Percentiles rank a stretch among this genome's conserved stretches.
These are phyloP conservation scores for Actenoides hombroni DNA, from an alignment of 2,113 vertebrate genomes.

Conservation along the genomic window DNA sequence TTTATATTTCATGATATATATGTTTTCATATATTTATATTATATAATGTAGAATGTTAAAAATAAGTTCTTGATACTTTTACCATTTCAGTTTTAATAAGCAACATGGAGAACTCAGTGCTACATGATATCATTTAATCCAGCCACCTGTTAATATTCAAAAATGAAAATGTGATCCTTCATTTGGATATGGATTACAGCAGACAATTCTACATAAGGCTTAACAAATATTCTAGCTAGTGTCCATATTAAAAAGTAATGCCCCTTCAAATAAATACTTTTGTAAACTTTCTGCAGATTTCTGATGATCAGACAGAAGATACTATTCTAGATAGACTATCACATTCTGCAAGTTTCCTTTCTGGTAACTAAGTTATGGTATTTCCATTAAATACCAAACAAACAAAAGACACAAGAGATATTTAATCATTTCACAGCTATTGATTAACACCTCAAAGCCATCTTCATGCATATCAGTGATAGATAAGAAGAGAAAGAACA, in stretches of 20 bases:
- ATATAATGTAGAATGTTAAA: background rate
- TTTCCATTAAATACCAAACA: background rate
- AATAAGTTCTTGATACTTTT: background rate
- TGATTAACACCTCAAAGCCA: constrained; percentile 68
- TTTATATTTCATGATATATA: background rate
- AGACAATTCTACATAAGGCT: background rate
- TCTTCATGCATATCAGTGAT: background rate
- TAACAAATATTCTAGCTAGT: background rate
- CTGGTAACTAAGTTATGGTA: background rate
- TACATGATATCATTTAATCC: background rate
- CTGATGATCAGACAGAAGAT: background rate
- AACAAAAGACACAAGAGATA: background rate
- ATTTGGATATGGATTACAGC: background rate
- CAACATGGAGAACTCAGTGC: background rate
- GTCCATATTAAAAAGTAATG: background rate
- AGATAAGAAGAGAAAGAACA: constrained; percentile 45
- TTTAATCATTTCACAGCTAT: constrained; percentile 29
- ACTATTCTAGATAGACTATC: background rate
- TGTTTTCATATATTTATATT: background rate
- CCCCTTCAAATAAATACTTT: background rate
- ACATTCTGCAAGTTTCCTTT: background rate
- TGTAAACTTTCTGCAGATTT: background rate
- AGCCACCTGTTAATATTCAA: background rate
- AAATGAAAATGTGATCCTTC: background rate
- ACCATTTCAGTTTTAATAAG: background rate